These are phyloP conservation scores for Sycophaga agraensis DNA, from an alignment of 1,140 invertebrate species.

Conservation along the genomic window DNA sequence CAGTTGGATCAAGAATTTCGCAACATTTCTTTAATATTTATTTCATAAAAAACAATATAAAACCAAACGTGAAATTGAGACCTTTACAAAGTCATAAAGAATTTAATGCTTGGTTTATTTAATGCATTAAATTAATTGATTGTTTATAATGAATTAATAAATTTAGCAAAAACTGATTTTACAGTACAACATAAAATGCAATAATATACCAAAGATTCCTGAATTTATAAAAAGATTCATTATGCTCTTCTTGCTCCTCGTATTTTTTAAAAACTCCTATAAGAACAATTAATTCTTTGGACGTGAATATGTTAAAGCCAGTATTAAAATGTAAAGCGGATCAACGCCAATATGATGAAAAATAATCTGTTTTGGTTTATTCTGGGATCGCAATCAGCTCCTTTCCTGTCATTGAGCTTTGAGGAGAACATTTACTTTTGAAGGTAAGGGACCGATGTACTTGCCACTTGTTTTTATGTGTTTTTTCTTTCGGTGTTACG, in stretches of 20 bases:
- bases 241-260: neutral
- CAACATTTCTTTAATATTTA: neutral
- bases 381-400: slow-evolving; percentile 60
- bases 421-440: slow-evolving; percentile 62
- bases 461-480: slow-evolving; percentile 57
- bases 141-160: too few species aligned
- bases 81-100: slow-evolving; percentile 7
- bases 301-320: slow-evolving; percentile 26
- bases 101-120: neutral
- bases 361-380: slow-evolving; percentile 62
- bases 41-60: neutral
- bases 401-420: slow-evolving; percentile 61
- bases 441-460: slow-evolving; percentile 61
- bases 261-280: slow-evolving; percentile 3
- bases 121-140: too few species aligned
- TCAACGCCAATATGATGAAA: slow-evolving; percentile 53
- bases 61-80: neutral
- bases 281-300: slow-evolving; percentile 16
- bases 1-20: too few species aligned
- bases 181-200: neutral
- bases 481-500: slow-evolving; percentile 55
- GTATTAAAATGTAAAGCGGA: slow-evolving; percentile 38
- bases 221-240: slow-evolving; percentile 16
- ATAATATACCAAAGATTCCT: neutral
- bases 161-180: too few species aligned